Percentiles rank a stretch among this genome's conserved stretches.
phyloP scores from a whole-genome alignment of 2,113 vertebrate species.

The Cricetomys ansorgei region DNA sequence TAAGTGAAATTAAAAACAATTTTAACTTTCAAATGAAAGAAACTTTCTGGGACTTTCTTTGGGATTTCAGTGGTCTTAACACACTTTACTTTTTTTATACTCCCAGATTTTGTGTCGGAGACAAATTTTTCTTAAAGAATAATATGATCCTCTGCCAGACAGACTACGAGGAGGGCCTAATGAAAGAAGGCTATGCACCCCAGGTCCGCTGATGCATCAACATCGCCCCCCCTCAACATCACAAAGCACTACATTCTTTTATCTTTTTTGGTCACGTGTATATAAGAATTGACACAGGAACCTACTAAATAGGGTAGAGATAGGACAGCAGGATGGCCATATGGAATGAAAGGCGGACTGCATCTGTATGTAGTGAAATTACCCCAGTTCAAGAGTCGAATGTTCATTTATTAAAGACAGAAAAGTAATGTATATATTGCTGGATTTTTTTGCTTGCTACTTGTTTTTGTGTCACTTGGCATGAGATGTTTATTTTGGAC shows the following conservation, averaged over 20 bases:
- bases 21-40: slow-evolving; percentile 46
- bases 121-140: slow-evolving; percentile 99
- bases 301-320: slow-evolving; percentile 94
- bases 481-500: slow-evolving; percentile 99
- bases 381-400: slow-evolving; percentile 89
- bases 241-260: slow-evolving; percentile 92
- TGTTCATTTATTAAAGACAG: slow-evolving; percentile 87
- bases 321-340: slow-evolving; percentile 88
- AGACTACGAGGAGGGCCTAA: slow-evolving; percentile 99
- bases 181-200: slow-evolving; percentile 98
- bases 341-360: slow-evolving; percentile 87
- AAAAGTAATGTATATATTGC: slow-evolving; percentile 90
- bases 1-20: not conserved
- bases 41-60: slow-evolving; percentile 50
- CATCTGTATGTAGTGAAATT: slow-evolving; percentile 89
- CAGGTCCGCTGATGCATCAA: slow-evolving; percentile 94
- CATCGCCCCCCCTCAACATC: slow-evolving; percentile 82
- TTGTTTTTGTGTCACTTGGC: slow-evolving; percentile 93
- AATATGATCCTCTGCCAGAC: slow-evolving; percentile 99
- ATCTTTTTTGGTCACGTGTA: slow-evolving; percentile 89
- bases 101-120: slow-evolving; percentile 98
- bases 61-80: slow-evolving; percentile 8
- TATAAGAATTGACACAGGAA: slow-evolving; percentile 89
- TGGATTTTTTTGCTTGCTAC: slow-evolving; percentile 90
- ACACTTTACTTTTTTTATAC: slow-evolving; percentile 42